phyloP scores from a whole-genome alignment of 2,113 vertebrate genomes.

The Nothocercus nigrocapillus region DNA sequence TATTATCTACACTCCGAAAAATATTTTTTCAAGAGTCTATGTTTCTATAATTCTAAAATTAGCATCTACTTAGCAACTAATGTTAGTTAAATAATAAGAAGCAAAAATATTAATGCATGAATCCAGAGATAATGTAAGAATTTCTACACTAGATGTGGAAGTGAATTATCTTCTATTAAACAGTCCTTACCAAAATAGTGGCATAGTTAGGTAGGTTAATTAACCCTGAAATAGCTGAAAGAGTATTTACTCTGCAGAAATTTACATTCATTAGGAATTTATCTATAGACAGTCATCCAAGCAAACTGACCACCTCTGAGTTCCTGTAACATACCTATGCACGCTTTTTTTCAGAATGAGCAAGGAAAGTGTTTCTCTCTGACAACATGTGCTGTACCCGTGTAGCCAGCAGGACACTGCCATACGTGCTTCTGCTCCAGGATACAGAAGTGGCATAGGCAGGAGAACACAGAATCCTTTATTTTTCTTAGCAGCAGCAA shows the following conservation, averaged over 20 bases:
- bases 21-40: neutral
- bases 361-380: neutral
- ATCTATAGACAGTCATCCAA: neutral
- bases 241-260: neutral
- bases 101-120: neutral
- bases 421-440: neutral
- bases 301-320: neutral
- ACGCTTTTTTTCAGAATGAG: neutral
- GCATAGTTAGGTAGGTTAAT: neutral
- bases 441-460: neutral
- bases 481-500: neutral
- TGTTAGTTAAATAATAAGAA: neutral
- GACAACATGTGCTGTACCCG: neutral
- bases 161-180: neutral
- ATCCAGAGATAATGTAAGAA: neutral
- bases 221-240: neutral
- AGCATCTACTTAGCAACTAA: neutral
- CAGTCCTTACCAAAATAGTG: neutral
- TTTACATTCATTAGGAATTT: neutral
- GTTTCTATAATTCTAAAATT: neutral
- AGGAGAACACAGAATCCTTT: neutral
- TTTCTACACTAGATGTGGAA: neutral
- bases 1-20: neutral
- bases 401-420: neutral
- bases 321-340: neutral